A percentile compares a stretch with the other conserved stretches of the same genome.
Conservation (phyloP, 2,888 invertebrate genomes). For the Ormyrus nitidulus region DNA sequence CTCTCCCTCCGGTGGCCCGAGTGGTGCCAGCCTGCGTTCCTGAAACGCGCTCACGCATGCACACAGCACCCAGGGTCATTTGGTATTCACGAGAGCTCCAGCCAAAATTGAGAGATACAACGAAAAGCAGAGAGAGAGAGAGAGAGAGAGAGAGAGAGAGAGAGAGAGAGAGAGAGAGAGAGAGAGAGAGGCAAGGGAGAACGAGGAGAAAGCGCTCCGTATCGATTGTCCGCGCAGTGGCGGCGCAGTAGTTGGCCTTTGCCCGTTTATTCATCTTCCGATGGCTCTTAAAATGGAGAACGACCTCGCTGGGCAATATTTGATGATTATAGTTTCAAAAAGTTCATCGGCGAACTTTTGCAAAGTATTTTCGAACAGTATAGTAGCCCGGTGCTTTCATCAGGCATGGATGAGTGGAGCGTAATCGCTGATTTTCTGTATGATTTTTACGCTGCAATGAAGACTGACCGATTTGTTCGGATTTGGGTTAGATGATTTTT, state of each 20-base stretch:
- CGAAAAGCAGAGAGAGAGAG: constrained; percentile 55
- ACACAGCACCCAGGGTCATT: constrained; percentile 62
- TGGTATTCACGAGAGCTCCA: constrained; percentile 68
- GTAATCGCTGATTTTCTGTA: constrained; percentile 2
- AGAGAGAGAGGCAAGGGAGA: too few relatives aligned
- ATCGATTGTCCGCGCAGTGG: constrained; percentile 28
- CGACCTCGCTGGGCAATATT: constrained; percentile 32
- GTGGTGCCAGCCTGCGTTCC: constrained; percentile 70
- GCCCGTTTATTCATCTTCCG: constrained; percentile 38
- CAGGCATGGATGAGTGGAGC: not conserved
- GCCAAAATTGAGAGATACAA: constrained; percentile 72
- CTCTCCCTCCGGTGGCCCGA: not conserved
- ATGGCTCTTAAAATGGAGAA: constrained; percentile 12
- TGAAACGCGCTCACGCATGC: constrained; percentile 61
- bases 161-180: not conserved
- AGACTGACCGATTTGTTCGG: not conserved
- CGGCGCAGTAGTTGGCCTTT: not conserved
- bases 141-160: not conserved
- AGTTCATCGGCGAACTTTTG: not conserved
- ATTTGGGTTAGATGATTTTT: not conserved
- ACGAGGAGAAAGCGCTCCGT: not conserved
- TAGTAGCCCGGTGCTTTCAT: not conserved
- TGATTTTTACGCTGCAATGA: not conserved
- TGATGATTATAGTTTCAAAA: constrained; percentile 44
- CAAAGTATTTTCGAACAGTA: not conserved